Evolutionary conservation across 2,888 invertebrate species (phyloP), one percentile per base, ranked within the genome.

Genomic region (Ophraella communa): DNA sequence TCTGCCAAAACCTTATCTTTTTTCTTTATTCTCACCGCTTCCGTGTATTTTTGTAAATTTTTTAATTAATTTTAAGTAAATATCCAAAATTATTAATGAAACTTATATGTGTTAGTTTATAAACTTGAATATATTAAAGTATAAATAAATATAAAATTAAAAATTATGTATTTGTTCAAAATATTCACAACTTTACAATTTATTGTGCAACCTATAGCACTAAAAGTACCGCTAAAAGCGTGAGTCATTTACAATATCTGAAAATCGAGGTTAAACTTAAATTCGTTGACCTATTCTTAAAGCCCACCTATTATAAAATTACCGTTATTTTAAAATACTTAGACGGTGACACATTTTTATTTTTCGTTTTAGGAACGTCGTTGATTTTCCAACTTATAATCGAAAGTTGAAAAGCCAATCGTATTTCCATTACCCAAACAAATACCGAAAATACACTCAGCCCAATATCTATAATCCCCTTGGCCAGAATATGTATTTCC

Each of bases 351-450:
- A 56, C 45, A 56, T 42, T 33, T 54, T 42, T n/a, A n/a, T n/a
- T n/a, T 39, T n/a, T n/a, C 55, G 23, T 72, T 71, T 35, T 44
- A 74, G 74, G 30, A 66, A 72, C 18, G 56, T 72, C 20, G 63
- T 69, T 7, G 65, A 69, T 64, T 58, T 68, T 27, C 71, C 71
- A 18, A 53, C 71, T 17, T 63, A 71, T 14, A 39, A 39, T 39
- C 17, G 14, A 5, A 39, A 35, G 14, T 35, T 14, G n/a, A 35
- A 39, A 17, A 14, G 17, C 8, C n/a, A 39, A 1, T 3, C 5
- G 14, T 27, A 61, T 20, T 52, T 56, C 18, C 60, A 65, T 20
- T 17, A 20, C 27, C 44, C 14, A 23, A 21, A 57, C 10, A 10
- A 2, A 14, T 23, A 30, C 21, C 11, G 42, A 14, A 21, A 55